Percentiles rank a stretch among this genome's conserved stretches.
phyloP scores from a whole-genome alignment of 2,888 invertebrate species.

The Stenichneumon culpator region DNA sequence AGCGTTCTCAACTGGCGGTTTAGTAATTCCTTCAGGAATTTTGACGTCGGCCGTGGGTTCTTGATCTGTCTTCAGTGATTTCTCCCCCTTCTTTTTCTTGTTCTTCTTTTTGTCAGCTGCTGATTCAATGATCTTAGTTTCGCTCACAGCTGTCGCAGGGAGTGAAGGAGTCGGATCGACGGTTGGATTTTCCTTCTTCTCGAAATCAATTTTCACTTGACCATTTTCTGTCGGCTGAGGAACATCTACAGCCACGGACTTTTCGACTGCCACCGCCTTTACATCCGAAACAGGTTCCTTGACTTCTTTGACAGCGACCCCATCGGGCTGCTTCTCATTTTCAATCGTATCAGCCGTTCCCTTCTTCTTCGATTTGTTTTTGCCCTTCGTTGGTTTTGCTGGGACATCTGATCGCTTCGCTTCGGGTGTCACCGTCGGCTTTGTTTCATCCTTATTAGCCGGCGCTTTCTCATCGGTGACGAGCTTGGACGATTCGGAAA shows the following conservation, averaged over 20 bases:
- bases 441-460: conserved; percentile 77
- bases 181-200: neutral
- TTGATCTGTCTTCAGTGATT: conserved; percentile 18
- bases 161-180: conserved; percentile 1
- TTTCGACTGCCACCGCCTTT: neutral
- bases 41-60: conserved; percentile 45
- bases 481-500: conserved; percentile 74
- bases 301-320: conserved; percentile 1
- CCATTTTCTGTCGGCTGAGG: neutral
- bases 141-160: neutral
- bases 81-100: conserved; percentile 46
- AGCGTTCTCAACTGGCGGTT: conserved; percentile 30
- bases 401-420: conserved; percentile 44
- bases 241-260: neutral
- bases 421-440: neutral
- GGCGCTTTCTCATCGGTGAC: conserved; percentile 77
- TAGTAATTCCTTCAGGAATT: conserved; percentile 44
- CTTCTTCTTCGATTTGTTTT: conserved; percentile 65
- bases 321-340: conserved; percentile 21
- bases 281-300: conserved; percentile 10
- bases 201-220: neutral
- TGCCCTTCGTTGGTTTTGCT: conserved; percentile 49
- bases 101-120: conserved; percentile 58
- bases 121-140: conserved; percentile 59
- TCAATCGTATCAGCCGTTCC: conserved; percentile 44